Evolutionary conservation across 2,797 vertebrate species (phyloP).

Genomic region (Crenichthys baileyi): DNA sequence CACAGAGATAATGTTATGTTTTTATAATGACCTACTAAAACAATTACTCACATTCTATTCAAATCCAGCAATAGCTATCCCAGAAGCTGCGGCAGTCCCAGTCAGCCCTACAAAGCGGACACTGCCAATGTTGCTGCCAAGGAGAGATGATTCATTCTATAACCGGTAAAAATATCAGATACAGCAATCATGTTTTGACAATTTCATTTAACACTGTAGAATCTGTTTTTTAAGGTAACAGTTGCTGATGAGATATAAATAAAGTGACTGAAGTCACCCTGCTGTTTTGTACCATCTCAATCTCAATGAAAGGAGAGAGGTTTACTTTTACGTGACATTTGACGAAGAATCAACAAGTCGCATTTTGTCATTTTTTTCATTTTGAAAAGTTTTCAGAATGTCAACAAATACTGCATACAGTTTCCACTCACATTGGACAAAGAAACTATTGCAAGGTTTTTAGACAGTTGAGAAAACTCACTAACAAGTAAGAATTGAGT

Average conservation of each 20-base stretch:
- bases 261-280: neutral
- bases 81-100: constrained; percentile 87
- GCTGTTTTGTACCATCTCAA: neutral
- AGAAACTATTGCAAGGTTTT: too few species aligned
- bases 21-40: neutral
- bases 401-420: too few species aligned
- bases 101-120: constrained; percentile 95
- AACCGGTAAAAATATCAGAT: constrained; percentile 13
- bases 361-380: too few species aligned
- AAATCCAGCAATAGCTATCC: constrained; percentile 90
- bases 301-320: neutral
- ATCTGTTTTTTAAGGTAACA: neutral
- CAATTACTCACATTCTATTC: constrained; percentile 93
- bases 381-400: too few species aligned
- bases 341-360: too few species aligned
- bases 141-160: constrained; percentile 94
- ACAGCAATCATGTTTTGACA: neutral
- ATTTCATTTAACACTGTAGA: neutral
- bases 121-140: constrained; percentile 96
- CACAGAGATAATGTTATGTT: neutral
- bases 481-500: too few species aligned
- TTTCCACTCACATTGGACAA: too few species aligned
- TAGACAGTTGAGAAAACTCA: too few species aligned
- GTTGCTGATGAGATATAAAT: neutral
- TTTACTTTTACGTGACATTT: neutral